Evolutionary conservation across 2,888 invertebrate genomes (phyloP).

Genomic region (Schizaphis graminum): DNA sequence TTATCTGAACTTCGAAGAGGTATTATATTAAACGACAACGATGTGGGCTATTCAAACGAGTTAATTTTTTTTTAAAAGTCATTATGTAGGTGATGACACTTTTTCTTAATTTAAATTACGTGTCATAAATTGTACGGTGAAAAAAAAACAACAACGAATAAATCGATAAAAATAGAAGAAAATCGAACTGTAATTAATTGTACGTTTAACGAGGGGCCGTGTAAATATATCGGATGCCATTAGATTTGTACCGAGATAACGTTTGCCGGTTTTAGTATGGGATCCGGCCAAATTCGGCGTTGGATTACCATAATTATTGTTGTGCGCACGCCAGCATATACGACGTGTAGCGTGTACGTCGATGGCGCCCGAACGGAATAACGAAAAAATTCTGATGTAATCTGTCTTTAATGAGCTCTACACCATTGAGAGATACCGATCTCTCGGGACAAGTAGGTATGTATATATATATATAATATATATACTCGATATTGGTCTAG

Average conservation of each 20-base stretch:
- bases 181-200: constrained; percentile 63
- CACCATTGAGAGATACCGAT: constrained; percentile 49
- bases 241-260: constrained; percentile 55
- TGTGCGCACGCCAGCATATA: not conserved
- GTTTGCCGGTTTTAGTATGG: constrained; percentile 52
- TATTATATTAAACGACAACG: not conserved
- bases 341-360: not conserved
- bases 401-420: constrained; percentile 63
- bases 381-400: constrained; percentile 51
- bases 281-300: constrained; percentile 56
- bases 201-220: constrained; percentile 59
- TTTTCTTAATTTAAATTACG: constrained; percentile 57
- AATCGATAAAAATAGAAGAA: not conserved
- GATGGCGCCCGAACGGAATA: constrained; percentile 42
- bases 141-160: not conserved
- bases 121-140: constrained; percentile 26
- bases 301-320: constrained; percentile 63
- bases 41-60: constrained; percentile 18
- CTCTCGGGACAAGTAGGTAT: not conserved
- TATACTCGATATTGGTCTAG: not conserved
- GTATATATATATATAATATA: too few species aligned
- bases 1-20: not conserved
- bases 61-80: constrained; percentile 2
- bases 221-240: constrained; percentile 53
- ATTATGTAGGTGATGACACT: constrained; percentile 34